phyloP scores from a whole-genome alignment of 2,113 vertebrate genomes.

The Antechinus stuartii region DNA sequence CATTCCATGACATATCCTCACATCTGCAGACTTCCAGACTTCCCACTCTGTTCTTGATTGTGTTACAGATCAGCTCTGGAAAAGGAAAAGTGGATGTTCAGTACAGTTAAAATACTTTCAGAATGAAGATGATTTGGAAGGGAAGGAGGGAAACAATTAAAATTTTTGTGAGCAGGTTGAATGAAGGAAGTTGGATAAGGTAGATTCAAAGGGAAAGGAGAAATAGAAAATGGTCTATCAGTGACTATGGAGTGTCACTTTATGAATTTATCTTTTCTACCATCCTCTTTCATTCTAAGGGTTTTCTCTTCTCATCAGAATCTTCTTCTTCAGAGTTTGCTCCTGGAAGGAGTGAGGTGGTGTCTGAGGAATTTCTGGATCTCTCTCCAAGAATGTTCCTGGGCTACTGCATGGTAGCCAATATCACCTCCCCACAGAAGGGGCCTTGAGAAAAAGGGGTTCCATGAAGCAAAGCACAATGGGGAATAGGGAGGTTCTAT shows the following conservation, averaged over 20 bases:
- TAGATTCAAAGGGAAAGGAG: background rate
- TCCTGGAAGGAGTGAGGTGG: constrained; percentile 61
- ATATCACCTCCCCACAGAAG: constrained; percentile 81
- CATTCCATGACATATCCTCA: background rate
- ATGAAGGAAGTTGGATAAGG: background rate
- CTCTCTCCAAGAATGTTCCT: constrained; percentile 82
- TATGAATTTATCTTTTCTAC: background rate
- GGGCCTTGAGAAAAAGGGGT: background rate
- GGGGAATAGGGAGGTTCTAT: constrained; percentile 83
- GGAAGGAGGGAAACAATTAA: background rate
- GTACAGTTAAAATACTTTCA: background rate
- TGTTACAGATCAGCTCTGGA: background rate
- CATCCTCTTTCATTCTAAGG: background rate
- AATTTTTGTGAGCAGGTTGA: background rate
- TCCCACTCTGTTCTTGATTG: background rate
- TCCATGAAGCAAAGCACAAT: constrained; percentile 73
- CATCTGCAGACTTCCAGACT: background rate
- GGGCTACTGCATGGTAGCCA: constrained; percentile 79
- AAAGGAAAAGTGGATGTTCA: background rate
- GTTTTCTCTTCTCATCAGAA: background rate
- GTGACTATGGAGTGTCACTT: background rate
- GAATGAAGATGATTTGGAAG: background rate
- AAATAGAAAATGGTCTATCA: background rate
- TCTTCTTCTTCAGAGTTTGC: constrained; percentile 58
- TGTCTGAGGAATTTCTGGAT: constrained; percentile 82